phyloP scores from a whole-genome alignment of 1,140 invertebrate genomes.

The Formica selysi region DNA sequence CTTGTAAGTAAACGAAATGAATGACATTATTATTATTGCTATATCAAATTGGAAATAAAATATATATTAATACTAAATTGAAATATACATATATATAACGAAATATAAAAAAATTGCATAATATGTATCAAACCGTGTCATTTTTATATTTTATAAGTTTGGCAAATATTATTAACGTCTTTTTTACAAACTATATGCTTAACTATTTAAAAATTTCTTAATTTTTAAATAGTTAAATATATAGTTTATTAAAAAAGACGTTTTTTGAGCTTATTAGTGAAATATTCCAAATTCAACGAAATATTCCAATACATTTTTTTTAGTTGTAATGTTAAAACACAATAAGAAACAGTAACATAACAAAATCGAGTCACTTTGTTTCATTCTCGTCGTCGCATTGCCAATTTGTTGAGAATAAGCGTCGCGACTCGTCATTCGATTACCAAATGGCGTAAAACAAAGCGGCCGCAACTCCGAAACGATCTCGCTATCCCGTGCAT shows the following conservation, averaged over 20 bases:
- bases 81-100: background rate
- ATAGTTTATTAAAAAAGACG: too few relatives aligned
- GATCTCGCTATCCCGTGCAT: conserved; percentile 20
- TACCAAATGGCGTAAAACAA: conserved; percentile 26
- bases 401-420: background rate
- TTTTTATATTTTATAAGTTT: background rate
- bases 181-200: background rate
- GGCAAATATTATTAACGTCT: background rate
- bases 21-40: background rate
- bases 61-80: background rate
- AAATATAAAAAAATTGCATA: too few relatives aligned
- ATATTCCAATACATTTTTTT: background rate
- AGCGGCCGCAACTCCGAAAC: conserved; percentile 16
- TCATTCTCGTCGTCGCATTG: background rate
- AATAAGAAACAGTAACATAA: background rate
- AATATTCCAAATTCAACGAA: background rate
- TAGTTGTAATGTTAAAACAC: background rate
- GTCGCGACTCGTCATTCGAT: conserved; percentile 34
- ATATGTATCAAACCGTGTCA: too few relatives aligned
- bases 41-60: background rate
- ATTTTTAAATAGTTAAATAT: background rate
- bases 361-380: background rate
- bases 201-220: background rate
- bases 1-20: background rate
- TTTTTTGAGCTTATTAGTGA: background rate